Percentiles rank a stretch among this genome's conserved stretches.
These are phyloP conservation scores for Mantis religiosa DNA, from an alignment of 2,888 invertebrate genomes.

Conservation along the genomic window DNA sequence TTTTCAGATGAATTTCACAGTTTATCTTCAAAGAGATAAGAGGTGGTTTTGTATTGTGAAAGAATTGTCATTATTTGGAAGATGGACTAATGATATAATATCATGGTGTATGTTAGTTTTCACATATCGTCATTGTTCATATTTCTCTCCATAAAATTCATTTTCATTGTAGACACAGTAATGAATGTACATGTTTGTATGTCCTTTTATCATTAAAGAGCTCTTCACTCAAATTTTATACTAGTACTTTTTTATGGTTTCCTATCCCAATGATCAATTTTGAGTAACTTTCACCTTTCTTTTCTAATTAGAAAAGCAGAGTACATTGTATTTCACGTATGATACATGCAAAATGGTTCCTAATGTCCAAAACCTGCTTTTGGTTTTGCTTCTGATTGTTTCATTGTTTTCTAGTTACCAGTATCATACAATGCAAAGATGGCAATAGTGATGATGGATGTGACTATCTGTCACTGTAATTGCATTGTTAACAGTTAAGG, in stretches of 20 bases:
- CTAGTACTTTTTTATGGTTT: background rate
- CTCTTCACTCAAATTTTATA: background rate
- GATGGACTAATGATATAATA: background rate
- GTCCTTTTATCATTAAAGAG: conserved; percentile 9
- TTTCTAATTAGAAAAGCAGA: too few species aligned
- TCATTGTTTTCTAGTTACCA: too few species aligned
- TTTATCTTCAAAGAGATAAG: background rate
- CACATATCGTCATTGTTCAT: background rate
- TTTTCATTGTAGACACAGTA: background rate
- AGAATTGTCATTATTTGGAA: background rate
- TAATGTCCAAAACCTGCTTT: too few species aligned
- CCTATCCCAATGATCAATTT: too few species aligned
- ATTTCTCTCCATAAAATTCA: background rate
- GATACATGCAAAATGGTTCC: too few species aligned
- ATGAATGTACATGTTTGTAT: background rate
- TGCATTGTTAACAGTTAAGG: too few species aligned
- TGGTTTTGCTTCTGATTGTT: too few species aligned
- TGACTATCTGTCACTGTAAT: too few species aligned
- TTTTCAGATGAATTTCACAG: background rate
- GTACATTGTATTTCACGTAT: too few species aligned
- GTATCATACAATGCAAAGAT: too few species aligned
- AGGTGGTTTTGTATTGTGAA: background rate
- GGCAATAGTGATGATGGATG: too few species aligned
- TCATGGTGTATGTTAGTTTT: background rate
- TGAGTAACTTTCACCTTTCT: too few species aligned